Evolutionary conservation across 2,797 vertebrate genomes (phyloP), one percentile per base, ranked within the genome.

Genomic region (Mustela erminea): DNA sequence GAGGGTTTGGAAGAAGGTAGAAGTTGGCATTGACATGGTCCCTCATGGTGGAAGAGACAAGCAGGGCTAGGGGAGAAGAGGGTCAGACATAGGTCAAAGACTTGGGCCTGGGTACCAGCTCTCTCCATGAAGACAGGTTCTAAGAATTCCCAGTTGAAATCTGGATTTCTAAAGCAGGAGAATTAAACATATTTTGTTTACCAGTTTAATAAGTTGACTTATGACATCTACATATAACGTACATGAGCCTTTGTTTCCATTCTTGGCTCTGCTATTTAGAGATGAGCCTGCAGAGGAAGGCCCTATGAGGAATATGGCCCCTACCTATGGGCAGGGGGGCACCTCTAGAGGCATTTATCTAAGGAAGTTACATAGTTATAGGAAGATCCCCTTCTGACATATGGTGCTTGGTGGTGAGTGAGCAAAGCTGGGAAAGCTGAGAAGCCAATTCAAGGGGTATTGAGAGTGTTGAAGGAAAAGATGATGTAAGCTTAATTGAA

Each of bases 221-320:
- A 32, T 15, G 70, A 38, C 62, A 17, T n/a, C 68, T 58, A n/a
- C 38, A 46, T 11, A 32, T 35, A 4, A n/a, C 20, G 1, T 4
- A 35, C 8, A 3, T 4, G 41, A 29, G 10, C 8, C 9, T 54
- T 14, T 5, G 1, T 13, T 64, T 86, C 80, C 29, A 2, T 25
- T 80, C 29, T 84, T 74, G 81, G 29, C 43, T 32, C 86, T 38
- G 0, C 27, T 54, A 3, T 52, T 90, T 29, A 35, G 2, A 62
- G 17, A 7, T 11, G 13, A 78, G 49, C 21, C 52, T 29, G 18
- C 41, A 68, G 78, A 14, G 1, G 7, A 41, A 2, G 78, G 12
- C n/a, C 25, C 32, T 60, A 52, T 15, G 0, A 1, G 84, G 18
- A 3, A 10, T 10, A 10, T 1, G 27, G 58, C 2, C 43, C 27